Evolutionary conservation across 2,113 vertebrate species (phyloP), one percentile per base, ranked within the genome.

Genomic region (Gasterosteus aculeatus): DNA sequence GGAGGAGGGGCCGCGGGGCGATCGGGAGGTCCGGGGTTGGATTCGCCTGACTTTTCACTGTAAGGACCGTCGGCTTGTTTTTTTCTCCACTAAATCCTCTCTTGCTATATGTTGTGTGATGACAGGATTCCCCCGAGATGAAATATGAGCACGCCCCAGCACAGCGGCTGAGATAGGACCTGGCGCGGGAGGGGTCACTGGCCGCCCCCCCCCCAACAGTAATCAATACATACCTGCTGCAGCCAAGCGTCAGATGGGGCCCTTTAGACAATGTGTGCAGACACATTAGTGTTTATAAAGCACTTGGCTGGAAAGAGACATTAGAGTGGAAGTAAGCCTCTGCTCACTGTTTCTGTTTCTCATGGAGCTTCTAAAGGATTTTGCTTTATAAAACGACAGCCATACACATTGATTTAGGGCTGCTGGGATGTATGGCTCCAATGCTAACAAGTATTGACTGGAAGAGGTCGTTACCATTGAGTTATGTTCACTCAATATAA

Each of bases 211-310:
- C 92, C 84, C 91, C 93, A 94, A 96, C 95, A 91, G 88, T 85
- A 94, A 94, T 97, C 96, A 94, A 94, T 96, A 96, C 93, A 92
- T 94, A 94, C 96, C 95, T 94, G 87, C 95, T 91, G 79, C 76
- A 73, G 80, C 83, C 77, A 49, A 85, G 78, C 83, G 83, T 89
- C 87, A 70, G 81, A 84, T 67, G 67, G 72, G 74, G 76, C 81
- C 87, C 76, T 80, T 77, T 33, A 86, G 88, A 85, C 84, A 70
- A 56, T 67, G 77, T 80, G 82, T 83, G 61, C 74, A 73, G 75
- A 86, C 79, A 78, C 83, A 88, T 85, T 56, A 78, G 87, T 80
- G 86, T 82, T 65, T 78, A 70, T 82, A 69, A 83, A 85, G 72
- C 83, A 77, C 78, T 85, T 54, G 59, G 56, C 79, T 84, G 75